Evolutionary conservation across 92 coral and sea anemone species (phyloP).

Genomic region (Desmophyllum pertusum): DNA sequence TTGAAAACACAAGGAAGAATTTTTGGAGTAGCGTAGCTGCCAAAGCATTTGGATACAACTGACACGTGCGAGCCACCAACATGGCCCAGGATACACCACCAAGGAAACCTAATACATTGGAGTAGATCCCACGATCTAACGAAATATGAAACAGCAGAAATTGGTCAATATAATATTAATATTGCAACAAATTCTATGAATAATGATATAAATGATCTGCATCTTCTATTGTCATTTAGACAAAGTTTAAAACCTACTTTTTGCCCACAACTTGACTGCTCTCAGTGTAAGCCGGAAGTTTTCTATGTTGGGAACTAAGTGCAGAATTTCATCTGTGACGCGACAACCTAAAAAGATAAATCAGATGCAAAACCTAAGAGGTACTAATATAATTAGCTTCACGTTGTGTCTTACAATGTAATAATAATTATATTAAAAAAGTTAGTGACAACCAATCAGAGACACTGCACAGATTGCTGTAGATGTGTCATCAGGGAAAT

Average conservation of each 20-base stretch:
- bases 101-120: constrained; percentile 92
- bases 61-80: constrained; percentile 98
- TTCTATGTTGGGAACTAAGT: constrained; percentile 89
- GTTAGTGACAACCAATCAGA: too few species aligned
- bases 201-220: too few species aligned
- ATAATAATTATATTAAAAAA: background rate
- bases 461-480: too few species aligned
- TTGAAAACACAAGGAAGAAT: constrained; percentile 92
- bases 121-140: constrained; percentile 89
- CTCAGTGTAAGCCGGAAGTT: constrained; percentile 86
- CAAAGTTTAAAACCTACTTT: constrained; percentile 78
- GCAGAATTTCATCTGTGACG: constrained; percentile 95
- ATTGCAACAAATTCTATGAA: background rate
- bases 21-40: constrained; percentile 95
- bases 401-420: too few species aligned
- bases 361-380: too few species aligned
- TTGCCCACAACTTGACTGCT: constrained; percentile 97
- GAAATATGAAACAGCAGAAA: background rate
- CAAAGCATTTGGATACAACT: constrained; percentile 96
- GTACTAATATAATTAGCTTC: too few species aligned
- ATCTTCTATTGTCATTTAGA: background rate
- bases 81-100: constrained; percentile 99
- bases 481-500: background rate
- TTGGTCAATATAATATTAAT: background rate
- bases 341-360: constrained; percentile 88